Percentiles rank a stretch among this genome's conserved stretches.
Evolutionary conservation across 2,113 vertebrate genomes (phyloP).

Genomic region (Poeciliopsis retropinna): DNA sequence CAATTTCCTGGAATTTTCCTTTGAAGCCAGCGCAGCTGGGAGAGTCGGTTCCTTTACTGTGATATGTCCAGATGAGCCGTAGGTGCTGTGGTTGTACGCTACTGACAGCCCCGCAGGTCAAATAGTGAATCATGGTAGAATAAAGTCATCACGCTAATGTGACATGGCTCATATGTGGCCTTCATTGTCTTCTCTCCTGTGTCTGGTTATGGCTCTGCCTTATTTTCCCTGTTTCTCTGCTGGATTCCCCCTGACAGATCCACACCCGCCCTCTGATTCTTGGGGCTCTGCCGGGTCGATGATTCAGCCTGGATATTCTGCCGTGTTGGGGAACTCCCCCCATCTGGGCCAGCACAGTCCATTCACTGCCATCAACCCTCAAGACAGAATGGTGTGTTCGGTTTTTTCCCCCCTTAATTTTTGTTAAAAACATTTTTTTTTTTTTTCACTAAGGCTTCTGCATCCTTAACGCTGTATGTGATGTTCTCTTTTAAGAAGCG

Average conservation of each 20-base stretch:
- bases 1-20: conserved; percentile 2
- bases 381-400: conserved; percentile 89
- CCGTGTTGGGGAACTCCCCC: conserved; percentile 86
- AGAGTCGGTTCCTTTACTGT: background rate
- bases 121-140: conserved; percentile 56
- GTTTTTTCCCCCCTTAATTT: background rate
- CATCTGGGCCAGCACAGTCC: conserved; percentile 83
- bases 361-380: conserved; percentile 89
- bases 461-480: conserved; percentile 10
- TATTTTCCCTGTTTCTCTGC: conserved; percentile 21
- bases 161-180: conserved; percentile 70
- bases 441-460: conserved; percentile 20
- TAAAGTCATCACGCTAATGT: conserved; percentile 68
- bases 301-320: conserved; percentile 87
- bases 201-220: conserved; percentile 49
- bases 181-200: conserved; percentile 65
- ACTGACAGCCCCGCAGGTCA: conserved; percentile 18
- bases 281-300: conserved; percentile 87
- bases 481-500: conserved; percentile 63
- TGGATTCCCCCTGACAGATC: conserved; percentile 71
- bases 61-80: conserved; percentile 8
- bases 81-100: conserved; percentile 18
- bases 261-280: conserved; percentile 81
- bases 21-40: background rate
- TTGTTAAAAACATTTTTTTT: background rate